phyloP scores from a whole-genome alignment of 2,113 vertebrate species.

The Regulus satrapa region DNA sequence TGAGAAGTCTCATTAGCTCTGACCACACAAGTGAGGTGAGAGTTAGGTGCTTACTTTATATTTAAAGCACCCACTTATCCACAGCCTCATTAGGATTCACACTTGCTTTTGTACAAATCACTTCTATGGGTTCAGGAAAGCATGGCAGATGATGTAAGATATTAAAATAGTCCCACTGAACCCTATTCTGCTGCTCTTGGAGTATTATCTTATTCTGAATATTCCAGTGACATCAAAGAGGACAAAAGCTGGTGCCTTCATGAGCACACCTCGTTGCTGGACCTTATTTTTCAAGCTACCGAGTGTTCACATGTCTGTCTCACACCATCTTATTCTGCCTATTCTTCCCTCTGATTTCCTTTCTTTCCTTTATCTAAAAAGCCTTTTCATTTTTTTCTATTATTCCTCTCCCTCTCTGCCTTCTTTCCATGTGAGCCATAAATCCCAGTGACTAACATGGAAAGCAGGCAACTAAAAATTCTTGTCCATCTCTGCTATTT shows the following conservation, averaged over 20 bases:
- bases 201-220: background rate
- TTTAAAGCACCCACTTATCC: background rate
- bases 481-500: background rate
- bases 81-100: background rate
- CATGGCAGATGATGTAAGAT: background rate
- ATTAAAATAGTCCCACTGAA: background rate
- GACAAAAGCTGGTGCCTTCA: background rate
- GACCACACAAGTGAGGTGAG: background rate
- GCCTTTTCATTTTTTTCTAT: background rate
- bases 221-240: background rate
- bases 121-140: background rate
- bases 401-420: background rate
- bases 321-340: background rate
- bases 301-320: background rate
- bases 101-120: background rate
- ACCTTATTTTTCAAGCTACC: background rate
- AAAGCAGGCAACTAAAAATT: background rate
- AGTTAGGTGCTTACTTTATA: background rate
- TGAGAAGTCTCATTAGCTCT: background rate
- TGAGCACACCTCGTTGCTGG: background rate
- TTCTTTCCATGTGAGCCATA: background rate
- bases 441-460: background rate
- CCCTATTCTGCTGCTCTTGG: background rate
- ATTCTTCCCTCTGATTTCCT: background rate
- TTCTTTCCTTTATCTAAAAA: constrained; percentile 2